Evolutionary conservation across 2,797 vertebrate genomes (phyloP).

Genomic region (Sorex maritimensis): DNA sequence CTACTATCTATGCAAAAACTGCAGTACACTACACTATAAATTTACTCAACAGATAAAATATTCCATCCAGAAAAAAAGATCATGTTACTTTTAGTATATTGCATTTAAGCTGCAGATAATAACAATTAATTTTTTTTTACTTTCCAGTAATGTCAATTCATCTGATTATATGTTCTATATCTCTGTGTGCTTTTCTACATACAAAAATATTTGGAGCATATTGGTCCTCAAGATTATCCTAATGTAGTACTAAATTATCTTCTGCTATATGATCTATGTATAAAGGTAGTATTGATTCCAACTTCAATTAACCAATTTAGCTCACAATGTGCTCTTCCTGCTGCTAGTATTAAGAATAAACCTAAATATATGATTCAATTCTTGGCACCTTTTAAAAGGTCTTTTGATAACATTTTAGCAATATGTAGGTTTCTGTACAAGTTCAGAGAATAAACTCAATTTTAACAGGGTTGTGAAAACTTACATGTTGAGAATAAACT

Average conservation of each 20-base stretch:
- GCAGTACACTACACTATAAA: constrained; percentile 33
- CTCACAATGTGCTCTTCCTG: constrained; percentile 86
- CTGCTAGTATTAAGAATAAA: constrained; percentile 87
- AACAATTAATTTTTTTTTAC: constrained; percentile 47
- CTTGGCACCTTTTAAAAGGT: constrained; percentile 85
- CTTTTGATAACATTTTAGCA: constrained; percentile 86
- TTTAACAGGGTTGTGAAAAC: constrained; percentile 77
- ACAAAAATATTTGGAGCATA: constrained; percentile 80
- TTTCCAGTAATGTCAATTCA: constrained; percentile 56
- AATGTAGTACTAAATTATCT: constrained; percentile 85
- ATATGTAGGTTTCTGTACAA: constrained; percentile 81
- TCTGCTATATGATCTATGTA: constrained; percentile 81
- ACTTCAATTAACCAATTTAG: constrained; percentile 86
- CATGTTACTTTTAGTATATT: constrained; percentile 16
- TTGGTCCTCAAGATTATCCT: constrained; percentile 78
- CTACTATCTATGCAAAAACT: neutral
- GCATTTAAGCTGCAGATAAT: constrained; percentile 42
- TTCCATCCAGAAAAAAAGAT: neutral
- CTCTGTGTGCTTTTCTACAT: constrained; percentile 46
- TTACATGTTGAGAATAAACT: constrained; percentile 79
- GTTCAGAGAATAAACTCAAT: constrained; percentile 82
- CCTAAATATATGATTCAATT: constrained; percentile 84
- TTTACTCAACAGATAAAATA: constrained; percentile 48
- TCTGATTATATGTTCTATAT: constrained; percentile 32
- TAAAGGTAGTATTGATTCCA: constrained; percentile 84